Percentiles rank a stretch among this genome's conserved stretches.
Evolutionary conservation across 2,797 vertebrate species (phyloP).

Genomic region (Heterohyrax brucei): DNA sequence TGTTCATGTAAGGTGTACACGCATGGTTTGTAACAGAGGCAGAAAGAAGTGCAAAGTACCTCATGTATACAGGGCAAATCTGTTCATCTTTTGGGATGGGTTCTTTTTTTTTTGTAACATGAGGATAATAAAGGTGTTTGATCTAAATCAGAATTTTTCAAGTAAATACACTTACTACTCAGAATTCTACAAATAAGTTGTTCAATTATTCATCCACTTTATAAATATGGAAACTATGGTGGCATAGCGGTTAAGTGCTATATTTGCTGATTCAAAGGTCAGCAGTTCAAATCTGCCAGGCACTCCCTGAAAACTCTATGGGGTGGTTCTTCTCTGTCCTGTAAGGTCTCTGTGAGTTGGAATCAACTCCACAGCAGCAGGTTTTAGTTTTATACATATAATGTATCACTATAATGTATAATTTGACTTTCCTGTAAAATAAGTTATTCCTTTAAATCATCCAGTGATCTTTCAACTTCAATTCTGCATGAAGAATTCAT

Average conservation of each 20-base stretch:
- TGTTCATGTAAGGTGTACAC: not conserved
- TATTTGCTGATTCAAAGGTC: too few species aligned
- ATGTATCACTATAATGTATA: not conserved
- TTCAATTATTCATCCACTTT: not conserved
- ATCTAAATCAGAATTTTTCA: not conserved
- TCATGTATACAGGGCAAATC: not conserved
- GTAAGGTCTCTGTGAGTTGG: too few species aligned
- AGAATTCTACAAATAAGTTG: conserved; percentile 20
- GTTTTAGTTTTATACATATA: not conserved
- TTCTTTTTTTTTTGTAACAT: not conserved
- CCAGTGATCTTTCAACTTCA: conserved; percentile 17
- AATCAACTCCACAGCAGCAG: too few species aligned
- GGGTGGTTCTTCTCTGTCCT: too few species aligned
- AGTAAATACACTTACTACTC: not conserved
- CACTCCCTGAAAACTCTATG: too few species aligned
- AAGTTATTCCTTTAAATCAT: not conserved
- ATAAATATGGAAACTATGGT: not conserved
- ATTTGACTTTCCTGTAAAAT: not conserved
- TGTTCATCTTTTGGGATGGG: not conserved
- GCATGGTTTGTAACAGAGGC: not conserved
- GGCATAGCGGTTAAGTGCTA: too few species aligned
- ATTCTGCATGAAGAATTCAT: not conserved
- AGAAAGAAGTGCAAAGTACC: not conserved
- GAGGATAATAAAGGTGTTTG: not conserved
- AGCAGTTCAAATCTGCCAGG: too few species aligned